A percentile compares a stretch with the other conserved stretches of the same genome.
Evolutionary conservation across 2,113 vertebrate genomes (phyloP).

Genomic region (Ctenodactylus gundi): DNA sequence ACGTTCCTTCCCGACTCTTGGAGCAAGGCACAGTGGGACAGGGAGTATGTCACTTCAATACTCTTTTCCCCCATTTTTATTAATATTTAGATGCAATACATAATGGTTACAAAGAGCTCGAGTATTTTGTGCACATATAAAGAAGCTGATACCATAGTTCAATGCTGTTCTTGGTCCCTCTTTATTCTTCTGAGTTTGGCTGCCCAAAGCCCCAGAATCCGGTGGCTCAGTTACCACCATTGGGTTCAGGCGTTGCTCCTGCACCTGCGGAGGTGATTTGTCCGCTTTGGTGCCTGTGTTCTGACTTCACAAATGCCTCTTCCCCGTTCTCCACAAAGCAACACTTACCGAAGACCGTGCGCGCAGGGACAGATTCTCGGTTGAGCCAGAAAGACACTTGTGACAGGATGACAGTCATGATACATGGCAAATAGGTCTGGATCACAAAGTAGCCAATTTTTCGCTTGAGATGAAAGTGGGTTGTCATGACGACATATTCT

Average conservation of each 20-base stretch:
- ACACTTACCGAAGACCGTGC: constrained; percentile 97
- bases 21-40: background rate
- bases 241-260: background rate
- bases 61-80: too few relatives aligned
- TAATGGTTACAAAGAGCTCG: too few relatives aligned
- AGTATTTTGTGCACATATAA: too few relatives aligned
- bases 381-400: constrained; percentile 99
- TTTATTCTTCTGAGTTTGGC: too few relatives aligned
- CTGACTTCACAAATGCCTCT: background rate
- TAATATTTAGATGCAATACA: too few relatives aligned
- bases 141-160: too few relatives aligned
- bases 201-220: background rate
- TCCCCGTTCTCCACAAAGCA: background rate
- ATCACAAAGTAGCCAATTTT: constrained; percentile 99
- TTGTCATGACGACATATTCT: constrained; percentile 99
- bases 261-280: background rate
- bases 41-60: background rate
- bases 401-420: constrained; percentile 99
- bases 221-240: background rate
- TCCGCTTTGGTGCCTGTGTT: background rate
- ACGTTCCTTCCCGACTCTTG: background rate
- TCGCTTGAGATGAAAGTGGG: constrained; percentile 98
- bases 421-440: constrained; percentile 99
- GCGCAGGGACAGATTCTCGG: constrained; percentile 96
- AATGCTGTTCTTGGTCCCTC: too few relatives aligned